Percentiles rank a stretch among this genome's conserved stretches.
Conservation (phyloP, 1,140 invertebrate genomes). For the Conus betulinus region DNA sequence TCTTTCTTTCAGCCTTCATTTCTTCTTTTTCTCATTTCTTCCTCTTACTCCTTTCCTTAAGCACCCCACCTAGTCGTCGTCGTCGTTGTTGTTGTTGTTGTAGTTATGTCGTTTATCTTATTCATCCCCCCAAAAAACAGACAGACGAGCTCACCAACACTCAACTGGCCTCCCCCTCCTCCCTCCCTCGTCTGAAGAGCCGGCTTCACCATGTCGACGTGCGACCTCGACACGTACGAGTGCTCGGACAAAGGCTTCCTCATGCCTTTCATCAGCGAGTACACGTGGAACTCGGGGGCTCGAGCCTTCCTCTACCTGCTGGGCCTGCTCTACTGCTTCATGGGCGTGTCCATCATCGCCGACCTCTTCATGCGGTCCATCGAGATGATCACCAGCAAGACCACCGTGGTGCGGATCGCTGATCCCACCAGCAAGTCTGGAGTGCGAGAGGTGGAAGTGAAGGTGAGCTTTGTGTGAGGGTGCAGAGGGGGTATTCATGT, state of each 20-base stretch:
- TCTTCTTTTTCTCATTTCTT: too few relatives aligned
- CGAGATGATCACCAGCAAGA: conserved; percentile 82
- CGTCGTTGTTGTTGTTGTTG: too few relatives aligned
- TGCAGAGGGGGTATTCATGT: too few relatives aligned
- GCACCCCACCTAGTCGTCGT: too few relatives aligned
- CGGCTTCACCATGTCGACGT: conserved; percentile 41
- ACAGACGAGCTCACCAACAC: too few relatives aligned
- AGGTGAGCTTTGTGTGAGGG: not conserved
- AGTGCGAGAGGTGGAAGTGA: conserved; percentile 62
- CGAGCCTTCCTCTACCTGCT: conserved; percentile 78
- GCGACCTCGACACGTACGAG: conserved; percentile 66
- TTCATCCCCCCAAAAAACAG: too few relatives aligned
- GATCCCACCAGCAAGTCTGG: conserved; percentile 59
- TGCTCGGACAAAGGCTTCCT: conserved; percentile 77
- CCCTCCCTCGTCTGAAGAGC: too few relatives aligned
- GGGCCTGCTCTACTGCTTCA: conserved; percentile 79
- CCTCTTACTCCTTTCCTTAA: too few relatives aligned
- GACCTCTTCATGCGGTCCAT: conserved; percentile 82
- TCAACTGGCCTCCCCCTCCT: too few relatives aligned
- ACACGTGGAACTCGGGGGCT: conserved; percentile 76
- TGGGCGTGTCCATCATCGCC: conserved; percentile 80
- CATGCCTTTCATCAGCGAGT: conserved; percentile 79
- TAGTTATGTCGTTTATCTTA: too few relatives aligned
- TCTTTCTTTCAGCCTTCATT: too few relatives aligned
- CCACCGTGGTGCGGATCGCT: conserved; percentile 75